Base-by-base conservation (phyloP, 2,888 invertebrate species). In the Euplexia lucipara region DNA sequence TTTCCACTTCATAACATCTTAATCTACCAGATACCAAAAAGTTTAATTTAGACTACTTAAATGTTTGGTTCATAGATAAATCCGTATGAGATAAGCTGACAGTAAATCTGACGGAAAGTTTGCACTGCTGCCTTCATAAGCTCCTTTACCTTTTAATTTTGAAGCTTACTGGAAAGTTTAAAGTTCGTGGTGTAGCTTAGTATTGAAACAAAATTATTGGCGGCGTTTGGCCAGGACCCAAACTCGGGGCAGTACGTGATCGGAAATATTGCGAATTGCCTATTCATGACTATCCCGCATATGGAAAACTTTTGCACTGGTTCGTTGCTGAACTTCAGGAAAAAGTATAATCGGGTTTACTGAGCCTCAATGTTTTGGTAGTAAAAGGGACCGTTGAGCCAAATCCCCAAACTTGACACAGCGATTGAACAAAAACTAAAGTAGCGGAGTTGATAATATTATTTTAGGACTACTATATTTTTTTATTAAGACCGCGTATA, bases 211-310 rank as follows among this genome's bases (percentile, higher is more conserved):
- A 86, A 89, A 85, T 91, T 90, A 89, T 53, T 30, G 85, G 78
- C 72, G 75, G 83, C 77, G 83, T 83, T 90, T 92, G 91, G 91
- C 89, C 82, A 82, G 80, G 80, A 77, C 90, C 92, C 92, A 91
- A 89, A 86, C 87, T 87, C 83, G 54, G 72, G 67, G 42, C 64
- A 73, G 75, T 76, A 91, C 92, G 93, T 93, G 93, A 90, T 89
- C 89, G 86, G 90, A 91, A 91, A 91, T 89, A 86, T 85, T 88
- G 76, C 76, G 83, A 88, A 92, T 91, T 91, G 92, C 90, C 92
- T 92, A 90, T 92, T 92, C 93, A 91, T 90, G 88, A 83, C 82
- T 85, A 86, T 76, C 82, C 72, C 81, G 72, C 85, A 86, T 86
- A 89, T 85, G 83, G 76, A 81, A 83, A 90, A 90, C 81, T 90